Evolutionary conservation across 2,797 vertebrate species (phyloP).

Genomic region (Fringilla coelebs): DNA sequence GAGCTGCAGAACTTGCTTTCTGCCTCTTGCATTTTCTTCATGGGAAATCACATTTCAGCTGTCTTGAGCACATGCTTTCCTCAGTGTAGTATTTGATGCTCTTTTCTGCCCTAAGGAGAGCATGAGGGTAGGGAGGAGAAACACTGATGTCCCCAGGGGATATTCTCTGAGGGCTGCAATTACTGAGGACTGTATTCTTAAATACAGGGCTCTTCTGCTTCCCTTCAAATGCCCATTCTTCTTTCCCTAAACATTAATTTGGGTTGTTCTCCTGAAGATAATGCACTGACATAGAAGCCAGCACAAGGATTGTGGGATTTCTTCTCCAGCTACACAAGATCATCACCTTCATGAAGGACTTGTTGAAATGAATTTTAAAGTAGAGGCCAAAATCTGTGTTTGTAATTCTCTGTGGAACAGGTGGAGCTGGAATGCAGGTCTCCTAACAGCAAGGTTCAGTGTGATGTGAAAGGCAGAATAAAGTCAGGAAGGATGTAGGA

Average conservation of each 20-base stretch:
- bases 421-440: not conserved
- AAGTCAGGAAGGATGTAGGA: not conserved
- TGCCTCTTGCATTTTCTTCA: not conserved
- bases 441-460: not conserved
- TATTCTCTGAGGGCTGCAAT: not conserved
- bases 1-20: not conserved
- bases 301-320: not conserved
- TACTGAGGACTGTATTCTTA: not conserved
- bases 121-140: not conserved
- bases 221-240: not conserved
- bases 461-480: not conserved
- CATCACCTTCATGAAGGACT: not conserved
- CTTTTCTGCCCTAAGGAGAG: not conserved
- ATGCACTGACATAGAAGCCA: not conserved
- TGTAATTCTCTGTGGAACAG: not conserved
- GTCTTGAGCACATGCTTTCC: rapidly evolving
- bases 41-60: not conserved
- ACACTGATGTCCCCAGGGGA: not conserved
- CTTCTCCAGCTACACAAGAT: not conserved
- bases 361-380: not conserved
- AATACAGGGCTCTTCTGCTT: not conserved
- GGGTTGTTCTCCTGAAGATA: not conserved
- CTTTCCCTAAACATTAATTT: not conserved
- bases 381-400: not conserved
- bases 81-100: not conserved